Percentiles rank a stretch among this genome's conserved stretches.
These are phyloP conservation scores for Borostomias antarcticus DNA, from an alignment of 2,797 vertebrate species.

Conservation along the genomic window DNA sequence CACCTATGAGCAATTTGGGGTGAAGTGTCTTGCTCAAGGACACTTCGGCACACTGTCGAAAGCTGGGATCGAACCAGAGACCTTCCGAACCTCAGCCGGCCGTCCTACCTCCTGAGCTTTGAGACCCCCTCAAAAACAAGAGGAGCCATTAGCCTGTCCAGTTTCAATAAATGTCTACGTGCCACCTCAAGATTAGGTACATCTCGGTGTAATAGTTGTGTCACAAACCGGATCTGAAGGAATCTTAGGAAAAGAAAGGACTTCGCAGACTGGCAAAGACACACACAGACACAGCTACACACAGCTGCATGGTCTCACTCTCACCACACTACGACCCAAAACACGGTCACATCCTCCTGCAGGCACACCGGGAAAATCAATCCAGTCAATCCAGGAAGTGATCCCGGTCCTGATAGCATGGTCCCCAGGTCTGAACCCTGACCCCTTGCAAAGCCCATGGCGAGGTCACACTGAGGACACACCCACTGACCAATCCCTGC, in stretches of 20 bases:
- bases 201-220: background rate
- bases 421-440: background rate
- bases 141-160: no score
- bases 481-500: background rate
- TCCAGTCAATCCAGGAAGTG: constrained; percentile 1
- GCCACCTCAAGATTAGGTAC: background rate
- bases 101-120: no score
- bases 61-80: no score
- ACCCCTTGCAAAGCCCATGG: background rate
- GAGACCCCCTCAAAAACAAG: no score
- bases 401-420: background rate
- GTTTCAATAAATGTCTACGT: no score
- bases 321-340: background rate
- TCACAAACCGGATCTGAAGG: background rate
- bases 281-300: no score
- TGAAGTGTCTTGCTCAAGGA: no score
- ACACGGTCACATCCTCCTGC: background rate
- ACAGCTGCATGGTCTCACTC: no score
- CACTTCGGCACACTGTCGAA: no score
- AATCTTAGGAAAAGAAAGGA: background rate
- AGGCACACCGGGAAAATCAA: background rate
- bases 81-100: no score
- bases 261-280: background rate
- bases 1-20: no score
- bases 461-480: constrained; percentile 34